Base-by-base conservation (phyloP, 2,888 invertebrate species). In the Periphyllus acericola region DNA sequence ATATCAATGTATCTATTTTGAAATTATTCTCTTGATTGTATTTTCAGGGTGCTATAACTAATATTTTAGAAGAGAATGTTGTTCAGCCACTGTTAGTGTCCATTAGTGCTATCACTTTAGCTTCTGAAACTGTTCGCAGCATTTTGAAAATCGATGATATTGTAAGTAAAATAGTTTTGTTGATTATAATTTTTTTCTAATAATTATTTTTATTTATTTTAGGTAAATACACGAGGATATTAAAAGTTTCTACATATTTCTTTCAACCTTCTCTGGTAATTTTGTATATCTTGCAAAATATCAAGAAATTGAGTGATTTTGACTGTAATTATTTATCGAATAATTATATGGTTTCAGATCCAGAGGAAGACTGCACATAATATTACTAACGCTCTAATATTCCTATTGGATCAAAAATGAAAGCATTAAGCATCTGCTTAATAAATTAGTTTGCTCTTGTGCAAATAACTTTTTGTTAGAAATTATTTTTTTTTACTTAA, bases 81-180 rank as follows among this genome's bases (percentile, higher is more conserved):
- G 95, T 99, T 89, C 99, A 99, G 92, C 99, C 99, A 78, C 93
- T 99, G 90, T 94, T 99, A 91, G 99, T 99, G 84, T 97, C 98
- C 89, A 95, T 95, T 83, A 98, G 97, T 90, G 98, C 98, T 81
- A 95, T 99, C 90, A 97, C 95, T 87, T 94, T 99, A 90, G 96
- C 99, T 89, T 96, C 99, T 0, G 99, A 99, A 93, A 99, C 99
- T 83, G 97, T 99, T 89, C 95, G 99, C 91, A 97, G 98, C 90
- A 99, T 99, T 92, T 94, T 99, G 91, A 99, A 99, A 93, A 99
- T 99, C 91, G 99, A 99, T 92, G 99, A 99, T 92, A 99, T 99
- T 92, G 98, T 99, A 91, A 95, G 95, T 93, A n/a, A 40, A 52
- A 11, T 29, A 68, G 40, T 19, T 46, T 34, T n/a, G 3, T 68